Evolutionary conservation across 2,797 vertebrate genomes (phyloP), one percentile per base, ranked within the genome.

Genomic region (Leptoclinus maculatus): DNA sequence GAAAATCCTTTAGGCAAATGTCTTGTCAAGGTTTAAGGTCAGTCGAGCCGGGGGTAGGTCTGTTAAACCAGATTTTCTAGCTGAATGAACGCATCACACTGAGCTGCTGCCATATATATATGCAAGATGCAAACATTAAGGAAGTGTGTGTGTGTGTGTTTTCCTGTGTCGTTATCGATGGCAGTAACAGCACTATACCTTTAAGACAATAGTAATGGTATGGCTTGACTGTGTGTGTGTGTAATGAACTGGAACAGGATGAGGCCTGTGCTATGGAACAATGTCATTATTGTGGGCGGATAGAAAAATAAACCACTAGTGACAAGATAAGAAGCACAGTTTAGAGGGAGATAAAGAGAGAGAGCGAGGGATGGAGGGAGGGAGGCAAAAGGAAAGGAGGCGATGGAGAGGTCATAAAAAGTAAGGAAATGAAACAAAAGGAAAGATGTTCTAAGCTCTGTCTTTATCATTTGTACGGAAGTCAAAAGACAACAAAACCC

Each of bases 311-410:
- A 84, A 82, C 64, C 71, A 54, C 43, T 6, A 25, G 64, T 73
- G 82, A 83, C 74, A 74, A 85, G 89, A 93, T 90, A 87, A 88
- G 82, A 62, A 66, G 69, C 69, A n/a, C 41, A 29, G 71, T 79
- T 74, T 60, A 69, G 76, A 71, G 63, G 27, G 60, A 21, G 60
- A 58, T 53, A 67, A 36, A 78, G 66, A 69, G 59, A 71, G 49
- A 67, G 59, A 71, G 66, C 70, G 60, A 71, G 39, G 63, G 59
- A 71, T 36, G 63, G 59, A 70, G 47, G 0, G 45, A 63, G 62
- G 70, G 38, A 80, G 66, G 34, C 11, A 53, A 76, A 32, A 25
- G 73, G 76, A 65, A 76, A 65, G 43, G 57, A 45, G 39, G 39
- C 41, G n/a, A 39, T 36, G 62, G 14, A 70, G 36, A 76, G 68